Conservation (phyloP, 2,888 invertebrate genomes). For the Ophion slaviceki region DNA sequence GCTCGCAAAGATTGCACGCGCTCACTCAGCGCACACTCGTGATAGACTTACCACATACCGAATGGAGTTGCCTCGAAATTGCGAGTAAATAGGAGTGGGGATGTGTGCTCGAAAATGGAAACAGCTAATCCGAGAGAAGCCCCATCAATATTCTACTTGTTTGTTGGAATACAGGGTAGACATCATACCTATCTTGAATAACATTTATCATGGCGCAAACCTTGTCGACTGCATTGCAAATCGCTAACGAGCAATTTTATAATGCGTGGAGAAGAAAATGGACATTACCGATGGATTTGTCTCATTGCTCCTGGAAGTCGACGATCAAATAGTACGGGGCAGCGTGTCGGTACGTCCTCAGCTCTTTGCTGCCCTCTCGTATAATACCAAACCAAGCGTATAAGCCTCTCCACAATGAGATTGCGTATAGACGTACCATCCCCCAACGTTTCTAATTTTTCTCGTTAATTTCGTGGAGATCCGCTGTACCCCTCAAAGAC, state of each 20-base stretch:
- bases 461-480: conserved; percentile 64
- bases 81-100: conserved; percentile 24
- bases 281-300: neutral
- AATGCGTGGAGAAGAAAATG: neutral
- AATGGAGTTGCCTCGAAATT: conserved; percentile 27
- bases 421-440: conserved; percentile 2
- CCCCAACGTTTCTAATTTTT: conserved; percentile 56
- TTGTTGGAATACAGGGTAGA: neutral
- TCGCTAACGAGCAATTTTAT: neutral
- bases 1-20: conserved; percentile 75
- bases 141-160: conserved; percentile 11
- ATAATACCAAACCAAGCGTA: conserved; percentile 5
- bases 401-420: neutral
- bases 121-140: conserved; percentile 6
- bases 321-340: neutral
- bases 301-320: neutral
- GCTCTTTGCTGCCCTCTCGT: neutral
- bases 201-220: neutral
- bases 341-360: neutral
- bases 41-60: conserved; percentile 39
- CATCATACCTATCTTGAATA: neutral
- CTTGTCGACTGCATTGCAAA: neutral
- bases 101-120: conserved; percentile 26
- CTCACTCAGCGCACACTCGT: conserved; percentile 45
- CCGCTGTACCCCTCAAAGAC: conserved; percentile 37